Conservation (phyloP, 2,797 vertebrate genomes). For the Balearica regulorum region DNA sequence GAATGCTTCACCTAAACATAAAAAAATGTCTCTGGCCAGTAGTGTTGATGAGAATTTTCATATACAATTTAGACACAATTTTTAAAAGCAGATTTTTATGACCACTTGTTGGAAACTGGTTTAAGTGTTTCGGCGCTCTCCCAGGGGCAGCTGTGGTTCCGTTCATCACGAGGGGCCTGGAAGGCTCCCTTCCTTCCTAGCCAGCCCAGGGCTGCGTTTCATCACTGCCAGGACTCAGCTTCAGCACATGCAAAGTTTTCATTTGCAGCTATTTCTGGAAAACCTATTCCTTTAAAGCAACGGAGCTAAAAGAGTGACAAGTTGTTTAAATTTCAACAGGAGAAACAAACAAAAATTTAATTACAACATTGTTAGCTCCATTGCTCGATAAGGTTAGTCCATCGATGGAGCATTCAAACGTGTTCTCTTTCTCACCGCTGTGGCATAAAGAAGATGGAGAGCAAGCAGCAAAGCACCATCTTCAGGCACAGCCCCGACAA, state of each 20-base stretch:
- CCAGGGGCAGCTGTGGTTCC: background rate
- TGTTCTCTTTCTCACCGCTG: background rate
- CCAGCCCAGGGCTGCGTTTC: background rate
- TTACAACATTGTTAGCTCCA: too few relatives aligned
- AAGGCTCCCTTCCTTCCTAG: background rate
- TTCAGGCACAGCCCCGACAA: background rate
- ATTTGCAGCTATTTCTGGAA: background rate
- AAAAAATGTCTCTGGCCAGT: background rate
- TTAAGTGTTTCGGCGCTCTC: background rate
- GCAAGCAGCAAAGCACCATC: background rate
- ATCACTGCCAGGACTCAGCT: background rate
- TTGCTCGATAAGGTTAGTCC: too few relatives aligned
- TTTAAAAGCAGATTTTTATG: background rate
- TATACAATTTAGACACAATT: background rate
- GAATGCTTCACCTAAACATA: background rate
- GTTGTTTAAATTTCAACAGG: background rate
- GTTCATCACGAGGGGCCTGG: accelerated
- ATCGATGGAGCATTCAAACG: accelerated
- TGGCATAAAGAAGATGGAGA: background rate
- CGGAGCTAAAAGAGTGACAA: background rate
- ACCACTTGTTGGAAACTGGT: background rate
- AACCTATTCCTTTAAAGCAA: background rate
- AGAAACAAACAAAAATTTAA: background rate
- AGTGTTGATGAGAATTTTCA: background rate
- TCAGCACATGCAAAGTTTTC: background rate